phyloP scores from a whole-genome alignment of 2,113 vertebrate genomes.

The Bos taurus region ARS-UCD2.0 NC_037336.1:65134001-65134500 shows the following conservation, averaged over 20 bases:
- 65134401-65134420: conserved; percentile 68
- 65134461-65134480: conserved; percentile 66
- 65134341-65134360: conserved; percentile 44
- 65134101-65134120: not conserved
- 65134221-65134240: not conserved
- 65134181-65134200: not conserved
- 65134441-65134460: conserved; percentile 57
- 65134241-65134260: not conserved
- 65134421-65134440: conserved; percentile 69
- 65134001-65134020: not conserved
- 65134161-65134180: not conserved
- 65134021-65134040: not conserved
- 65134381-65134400: conserved; percentile 69
- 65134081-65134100: not conserved
- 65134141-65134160: not conserved
- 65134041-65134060: not conserved
- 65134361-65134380: conserved; percentile 65
- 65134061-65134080: not conserved
- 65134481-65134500: conserved; percentile 58
- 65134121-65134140: not conserved
- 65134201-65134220: not conserved
- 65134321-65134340: conserved; percentile 17
- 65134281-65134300: not conserved
- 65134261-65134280: not conserved
- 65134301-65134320: not conserved